Evolutionary conservation across 2,888 invertebrate species (phyloP), one percentile per base, ranked within the genome.

Genomic region (Lochmaea capreae): DNA sequence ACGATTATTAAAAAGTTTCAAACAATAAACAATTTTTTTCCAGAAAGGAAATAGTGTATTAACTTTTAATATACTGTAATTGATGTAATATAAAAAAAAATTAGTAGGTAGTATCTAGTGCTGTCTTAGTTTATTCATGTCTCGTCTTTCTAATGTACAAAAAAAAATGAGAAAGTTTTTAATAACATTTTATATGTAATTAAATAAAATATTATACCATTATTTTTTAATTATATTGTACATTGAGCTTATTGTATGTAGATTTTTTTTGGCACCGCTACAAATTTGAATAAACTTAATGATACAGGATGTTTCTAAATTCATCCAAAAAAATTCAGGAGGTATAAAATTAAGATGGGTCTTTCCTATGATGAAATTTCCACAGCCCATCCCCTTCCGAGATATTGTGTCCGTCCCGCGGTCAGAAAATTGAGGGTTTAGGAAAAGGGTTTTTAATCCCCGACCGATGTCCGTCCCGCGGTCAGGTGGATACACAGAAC

Each of bases 111-210:
- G n/a, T n/a, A n/a, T n/a, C 16, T 6, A n/a, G 49, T 49, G n/a
- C 49, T 49, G 12, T 49, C 49, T 49, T n/a, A 12, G 12, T 43
- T 43, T 43, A 43, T 43, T 43, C 10, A 43, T 43, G 46, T 49
- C 5, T 49, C 14, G n/a, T 16, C 52, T 54, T 16, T 16, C 52
- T 54, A 18, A 54, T 54, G 18, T 54, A 10, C 16, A 12, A 33
- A 54, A 54, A 54, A 54, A 54, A n/a, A 16, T 54, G 3, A 10
- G 18, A 18, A 54, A 16, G 18, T 18, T 54, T 46, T 16, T 54
- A 54, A 54, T 54, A 54, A 16, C 16, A 9, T 54, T 54, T 54
- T 54, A 16, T 54, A 54, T 54, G 18, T 54, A 54, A 54, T 54
- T 54, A 18, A 54, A 54, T 54, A 16, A 54, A 5, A 54, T 18